phyloP scores from a whole-genome alignment of 2,888 invertebrate species.

The Acanthoscelides obtectus region DNA sequence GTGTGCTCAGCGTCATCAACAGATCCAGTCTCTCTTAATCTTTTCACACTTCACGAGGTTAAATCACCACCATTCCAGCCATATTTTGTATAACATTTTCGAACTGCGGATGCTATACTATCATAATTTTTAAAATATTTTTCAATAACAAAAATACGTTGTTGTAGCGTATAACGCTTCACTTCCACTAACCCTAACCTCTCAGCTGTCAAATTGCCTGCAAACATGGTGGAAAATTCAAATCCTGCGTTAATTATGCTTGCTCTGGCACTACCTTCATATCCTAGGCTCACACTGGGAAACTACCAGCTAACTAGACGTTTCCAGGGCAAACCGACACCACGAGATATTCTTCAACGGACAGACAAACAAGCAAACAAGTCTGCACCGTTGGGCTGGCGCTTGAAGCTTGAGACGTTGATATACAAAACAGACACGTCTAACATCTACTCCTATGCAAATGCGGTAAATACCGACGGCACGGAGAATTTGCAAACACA shows the following conservation, averaged over 20 bases:
- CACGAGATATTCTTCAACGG: neutral
- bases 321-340: neutral
- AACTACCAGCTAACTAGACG: neutral
- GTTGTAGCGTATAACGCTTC: too few species aligned
- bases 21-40: conserved; percentile 30
- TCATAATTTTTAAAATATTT: conserved; percentile 11
- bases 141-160: too few species aligned
- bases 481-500: neutral
- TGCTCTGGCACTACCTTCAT: neutral
- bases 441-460: neutral
- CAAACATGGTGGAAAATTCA: too few species aligned
- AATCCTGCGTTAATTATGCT: too few species aligned
- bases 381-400: neutral
- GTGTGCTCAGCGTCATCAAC: conserved; percentile 25
- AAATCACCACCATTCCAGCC: conserved; percentile 29
- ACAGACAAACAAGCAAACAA: neutral
- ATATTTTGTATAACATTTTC: conserved; percentile 19
- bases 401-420: neutral
- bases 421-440: neutral
- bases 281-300: too few species aligned
- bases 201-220: too few species aligned
- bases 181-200: too few species aligned
- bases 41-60: conserved; percentile 31
- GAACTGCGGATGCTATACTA: conserved; percentile 13
- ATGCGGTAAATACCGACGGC: neutral